Base-by-base conservation (phyloP, 2,888 invertebrate species). In the Leptopilina drosophilae region DNA sequence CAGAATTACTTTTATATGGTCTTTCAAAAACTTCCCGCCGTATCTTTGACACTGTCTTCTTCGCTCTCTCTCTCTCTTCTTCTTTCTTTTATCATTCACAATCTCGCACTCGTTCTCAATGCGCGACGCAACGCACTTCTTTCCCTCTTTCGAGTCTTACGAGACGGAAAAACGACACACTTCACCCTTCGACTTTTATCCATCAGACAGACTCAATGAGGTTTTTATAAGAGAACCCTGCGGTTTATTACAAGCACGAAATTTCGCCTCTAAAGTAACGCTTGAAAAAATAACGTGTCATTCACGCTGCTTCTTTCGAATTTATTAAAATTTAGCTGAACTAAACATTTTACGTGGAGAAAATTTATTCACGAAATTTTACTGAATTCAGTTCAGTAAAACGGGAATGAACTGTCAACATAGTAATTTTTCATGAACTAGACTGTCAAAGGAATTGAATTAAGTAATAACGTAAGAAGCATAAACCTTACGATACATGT, bases 181-280 rank as follows among this genome's bases (percentile, higher is more conserved):
- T 53, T 33, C 49, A 20, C 73, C 73, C 73, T 56, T 73, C 40
- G n/a, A 53, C n/a, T 73, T 73, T 73, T 26, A 73, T 73, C 73
- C 56, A 73, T 20, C 73, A 73, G 73, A 73, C 73, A 56, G 56
- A 56, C 56, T 73, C 73, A 53, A 73, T 56, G 53, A 73, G 56
- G 56, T 56, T 56, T 20, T 56, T 49, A 46, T 46, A 46, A 12
- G 49, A 49, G n/a, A 20, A 33, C n/a, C 53, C 53, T 56, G 73
- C 33, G 73, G 73, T 73, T 73, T 73, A 73, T 73, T 73, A 73
- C 73, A 56, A 56, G 73, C 73, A 26, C 33, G 73, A 73, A 73
- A 73, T 73, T 73, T 14, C 26, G 26, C 33, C 33, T 53, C 53
- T 33, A 33, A 56, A 73, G 56, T 73, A 26, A 67, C 46, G 67